Evolutionary conservation across 2,113 vertebrate species (phyloP), one percentile per base, ranked within the genome.

Genomic region (Carollia perspicillata): DNA sequence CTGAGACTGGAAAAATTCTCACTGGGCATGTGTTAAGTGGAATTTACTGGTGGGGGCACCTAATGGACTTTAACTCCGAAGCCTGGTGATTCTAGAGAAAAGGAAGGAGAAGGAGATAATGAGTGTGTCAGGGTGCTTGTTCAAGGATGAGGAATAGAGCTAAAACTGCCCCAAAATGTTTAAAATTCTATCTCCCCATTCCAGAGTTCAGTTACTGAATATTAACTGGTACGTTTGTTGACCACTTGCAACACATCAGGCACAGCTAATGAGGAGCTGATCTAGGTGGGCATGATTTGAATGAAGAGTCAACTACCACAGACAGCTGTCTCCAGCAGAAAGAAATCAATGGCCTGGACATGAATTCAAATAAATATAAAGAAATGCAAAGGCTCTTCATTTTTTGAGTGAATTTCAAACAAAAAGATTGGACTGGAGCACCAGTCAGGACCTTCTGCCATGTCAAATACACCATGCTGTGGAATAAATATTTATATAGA

Each of bases 361-460:
- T 91, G 10, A 84, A 77, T 89, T 93, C 89, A 72, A 85, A 58
- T 51, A 84, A 85, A 53, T 58, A 37, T 42, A 68, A 93, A 89
- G 35, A 94, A 85, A 83, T 79, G 4, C 53, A 72, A 42, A 58
- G 35, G 2, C 35, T 79, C 7, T 14, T 80, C 60, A 55, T 11
- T 81, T 47, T 75, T 72, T 89, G 37, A 84, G 20, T 55, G 51
- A 88, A 17, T 74, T 80, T 93, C 3, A 0, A 91, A 89, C 60
- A n/a, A 68, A 55, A 92, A n/a, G 8, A 84, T 63, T 80, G 78
- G 77, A 92, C 3, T 44, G 91, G 33, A 89, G 47, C 13, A 37
- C 17, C 9, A 55, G 49, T 44, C 5, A 53, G 40, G 55, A 85
- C 26, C 16, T 92, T 90, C 20, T 42, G 10, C 18, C 35, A 16